Evolutionary conservation across 2,113 vertebrate genomes (phyloP).

Genomic region (Raja brachyura): DNA sequence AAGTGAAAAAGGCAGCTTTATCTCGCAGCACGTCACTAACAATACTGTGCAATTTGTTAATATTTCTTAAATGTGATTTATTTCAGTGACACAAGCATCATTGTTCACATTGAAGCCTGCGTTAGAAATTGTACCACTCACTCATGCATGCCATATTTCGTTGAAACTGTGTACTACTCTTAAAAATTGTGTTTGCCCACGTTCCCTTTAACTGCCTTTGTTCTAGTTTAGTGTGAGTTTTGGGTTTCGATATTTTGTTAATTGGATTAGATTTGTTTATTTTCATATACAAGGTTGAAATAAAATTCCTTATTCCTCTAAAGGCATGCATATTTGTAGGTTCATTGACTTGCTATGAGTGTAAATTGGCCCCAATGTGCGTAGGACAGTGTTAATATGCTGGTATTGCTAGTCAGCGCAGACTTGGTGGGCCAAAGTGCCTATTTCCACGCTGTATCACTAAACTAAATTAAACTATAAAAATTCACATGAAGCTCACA

Average conservation of each 20-base stretch:
- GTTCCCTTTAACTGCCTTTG: not conserved
- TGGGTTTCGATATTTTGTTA: not conserved
- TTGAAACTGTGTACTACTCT: not conserved
- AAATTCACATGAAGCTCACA: too few relatives aligned
- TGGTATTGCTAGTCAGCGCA: too few relatives aligned
- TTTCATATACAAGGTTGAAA: too few relatives aligned
- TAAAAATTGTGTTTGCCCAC: not conserved
- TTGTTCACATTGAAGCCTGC: not conserved
- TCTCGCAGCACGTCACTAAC: not conserved
- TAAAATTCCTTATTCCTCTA: too few relatives aligned
- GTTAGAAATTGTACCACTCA: not conserved
- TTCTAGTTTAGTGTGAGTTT: not conserved
- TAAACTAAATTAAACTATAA: too few relatives aligned
- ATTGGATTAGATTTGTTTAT: too few relatives aligned
- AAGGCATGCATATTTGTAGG: too few relatives aligned
- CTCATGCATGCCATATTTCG: not conserved
- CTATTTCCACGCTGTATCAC: too few relatives aligned
- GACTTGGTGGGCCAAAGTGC: too few relatives aligned
- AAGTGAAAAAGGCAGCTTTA: not conserved
- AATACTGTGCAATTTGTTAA: not conserved
- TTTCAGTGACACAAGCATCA: not conserved
- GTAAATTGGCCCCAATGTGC: too few relatives aligned
- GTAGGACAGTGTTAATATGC: too few relatives aligned
- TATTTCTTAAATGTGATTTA: not conserved
- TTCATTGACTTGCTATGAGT: too few relatives aligned